Percentiles rank a stretch among this genome's conserved stretches.
phyloP scores from a whole-genome alignment of 2,888 invertebrate genomes.

The Elysia crispata region DNA sequence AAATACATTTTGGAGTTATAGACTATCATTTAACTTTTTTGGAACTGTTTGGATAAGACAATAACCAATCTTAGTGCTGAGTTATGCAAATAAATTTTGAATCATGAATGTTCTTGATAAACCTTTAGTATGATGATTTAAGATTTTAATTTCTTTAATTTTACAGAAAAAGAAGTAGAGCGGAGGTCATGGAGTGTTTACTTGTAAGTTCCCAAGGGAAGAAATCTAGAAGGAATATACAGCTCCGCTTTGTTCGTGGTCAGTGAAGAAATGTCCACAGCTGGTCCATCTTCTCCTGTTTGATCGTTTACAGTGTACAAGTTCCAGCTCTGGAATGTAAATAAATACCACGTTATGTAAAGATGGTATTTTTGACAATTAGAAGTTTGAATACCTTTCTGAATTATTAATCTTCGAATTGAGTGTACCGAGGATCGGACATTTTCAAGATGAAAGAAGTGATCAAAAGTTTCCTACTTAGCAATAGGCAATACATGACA shows the following conservation, averaged over 20 bases:
- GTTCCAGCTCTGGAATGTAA: conserved; percentile 1
- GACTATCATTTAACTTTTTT: too few species aligned
- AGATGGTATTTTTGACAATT: neutral
- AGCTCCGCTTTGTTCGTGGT: conserved; percentile 20
- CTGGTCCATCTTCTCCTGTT: neutral
- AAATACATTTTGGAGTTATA: too few species aligned
- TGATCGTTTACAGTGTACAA: neutral
- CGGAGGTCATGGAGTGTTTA: neutral
- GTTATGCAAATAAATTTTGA: too few species aligned
- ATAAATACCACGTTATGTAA: neutral
- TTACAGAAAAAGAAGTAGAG: too few species aligned
- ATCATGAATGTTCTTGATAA: too few species aligned
- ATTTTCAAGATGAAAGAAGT: too few species aligned
- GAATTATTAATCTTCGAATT: conserved; percentile 47
- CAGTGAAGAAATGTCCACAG: conserved; percentile 15
- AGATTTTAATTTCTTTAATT: too few species aligned
- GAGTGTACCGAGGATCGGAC: conserved; percentile 54
- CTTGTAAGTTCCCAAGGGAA: conserved; percentile 18
- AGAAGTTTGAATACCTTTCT: neutral
- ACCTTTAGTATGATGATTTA: too few species aligned
- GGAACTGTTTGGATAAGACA: too few species aligned
- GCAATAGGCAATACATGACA: too few species aligned
- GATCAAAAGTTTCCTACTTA: too few species aligned
- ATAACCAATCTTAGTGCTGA: too few species aligned
- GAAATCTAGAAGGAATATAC: conserved; percentile 22